Conservation (phyloP, 2,797 vertebrate genomes). For the Trematomus bernacchii region DNA sequence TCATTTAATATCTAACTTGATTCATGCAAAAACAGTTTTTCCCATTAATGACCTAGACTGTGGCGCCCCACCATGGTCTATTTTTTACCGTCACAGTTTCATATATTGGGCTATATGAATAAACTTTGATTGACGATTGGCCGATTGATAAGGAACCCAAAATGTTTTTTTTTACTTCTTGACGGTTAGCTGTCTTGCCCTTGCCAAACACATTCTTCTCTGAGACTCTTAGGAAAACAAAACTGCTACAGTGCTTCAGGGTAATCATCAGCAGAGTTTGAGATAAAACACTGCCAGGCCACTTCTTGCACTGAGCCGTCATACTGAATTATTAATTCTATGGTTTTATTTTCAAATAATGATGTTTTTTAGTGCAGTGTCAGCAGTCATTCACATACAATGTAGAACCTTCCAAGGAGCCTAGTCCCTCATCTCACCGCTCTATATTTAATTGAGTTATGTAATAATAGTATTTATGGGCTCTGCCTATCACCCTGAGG, state of each 20-base stretch:
- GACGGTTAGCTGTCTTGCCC: too few species aligned
- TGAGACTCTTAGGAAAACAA: background rate
- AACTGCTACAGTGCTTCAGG: slow-evolving; percentile 2
- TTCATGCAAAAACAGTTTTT: too few species aligned
- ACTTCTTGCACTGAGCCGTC: slow-evolving; percentile 10
- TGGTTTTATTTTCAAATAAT: background rate
- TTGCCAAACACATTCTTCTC: too few species aligned
- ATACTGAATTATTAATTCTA: slow-evolving; percentile 31
- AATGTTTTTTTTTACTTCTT: too few species aligned
- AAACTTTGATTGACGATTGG: too few species aligned
- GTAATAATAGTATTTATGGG: too few species aligned
- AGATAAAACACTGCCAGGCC: slow-evolving; percentile 17
- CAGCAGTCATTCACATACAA: background rate
- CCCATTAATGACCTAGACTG: too few species aligned
- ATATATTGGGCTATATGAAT: too few species aligned
- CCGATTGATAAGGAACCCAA: too few species aligned
- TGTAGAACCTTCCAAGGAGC: background rate
- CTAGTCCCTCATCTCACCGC: background rate
- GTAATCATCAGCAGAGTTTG: slow-evolving; percentile 12
- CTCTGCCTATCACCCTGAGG: background rate
- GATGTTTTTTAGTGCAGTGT: slow-evolving; percentile 16
- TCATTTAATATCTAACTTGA: too few species aligned
- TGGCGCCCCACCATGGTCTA: too few species aligned
- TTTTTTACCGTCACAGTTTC: too few species aligned
- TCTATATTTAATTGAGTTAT: background rate